These are phyloP conservation scores for Psephotus haematonotus DNA, from an alignment of 2,113 vertebrate genomes.

Conservation along the genomic window DNA sequence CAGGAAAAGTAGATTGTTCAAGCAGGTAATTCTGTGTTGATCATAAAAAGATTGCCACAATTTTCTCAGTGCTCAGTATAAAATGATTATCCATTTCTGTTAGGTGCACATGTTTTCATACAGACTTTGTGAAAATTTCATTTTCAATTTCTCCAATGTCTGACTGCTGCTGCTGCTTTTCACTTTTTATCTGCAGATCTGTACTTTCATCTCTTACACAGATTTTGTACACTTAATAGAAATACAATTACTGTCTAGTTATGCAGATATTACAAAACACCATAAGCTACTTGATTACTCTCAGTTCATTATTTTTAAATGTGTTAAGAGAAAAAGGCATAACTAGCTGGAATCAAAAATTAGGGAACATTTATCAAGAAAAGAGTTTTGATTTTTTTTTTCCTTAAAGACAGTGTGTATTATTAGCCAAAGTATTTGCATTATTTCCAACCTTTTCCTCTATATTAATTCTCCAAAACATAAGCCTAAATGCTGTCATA, in stretches of 20 bases:
- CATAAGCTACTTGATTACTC: not conserved
- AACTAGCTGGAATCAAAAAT: not conserved
- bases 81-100: not conserved
- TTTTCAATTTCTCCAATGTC: not conserved
- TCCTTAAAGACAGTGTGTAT: not conserved
- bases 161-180: not conserved
- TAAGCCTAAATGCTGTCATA: not conserved
- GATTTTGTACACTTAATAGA: not conserved
- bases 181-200: not conserved
- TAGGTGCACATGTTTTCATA: not conserved
- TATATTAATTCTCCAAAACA: not conserved
- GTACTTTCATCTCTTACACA: not conserved
- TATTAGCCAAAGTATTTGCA: not conserved
- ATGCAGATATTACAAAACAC: not conserved
- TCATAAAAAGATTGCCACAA: not conserved
- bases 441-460: not conserved
- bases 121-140: not conserved
- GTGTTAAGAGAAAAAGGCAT: not conserved
- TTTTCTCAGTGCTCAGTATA: not conserved
- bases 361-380: not conserved
- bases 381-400: not conserved
- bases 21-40: slow-evolving; percentile 42
- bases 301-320: not conserved
- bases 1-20: slow-evolving; percentile 87
- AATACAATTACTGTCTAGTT: not conserved